phyloP scores from a whole-genome alignment of 1,140 invertebrate species.

The Eupeodes corollae region DNA sequence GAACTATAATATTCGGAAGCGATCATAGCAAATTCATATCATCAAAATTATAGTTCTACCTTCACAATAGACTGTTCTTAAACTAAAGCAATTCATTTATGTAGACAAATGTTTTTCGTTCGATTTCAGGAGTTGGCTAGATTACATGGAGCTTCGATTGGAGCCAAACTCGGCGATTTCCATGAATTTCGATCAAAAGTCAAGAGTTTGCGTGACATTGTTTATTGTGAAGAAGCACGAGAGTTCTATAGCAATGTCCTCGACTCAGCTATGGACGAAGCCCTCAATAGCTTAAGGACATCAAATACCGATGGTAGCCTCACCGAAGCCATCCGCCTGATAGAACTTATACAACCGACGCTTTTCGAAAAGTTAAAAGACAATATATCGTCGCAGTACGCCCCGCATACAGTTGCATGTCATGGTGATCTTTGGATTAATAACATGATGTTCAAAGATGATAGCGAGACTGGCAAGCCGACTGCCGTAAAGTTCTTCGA shows the following conservation, averaged over 20 bases:
- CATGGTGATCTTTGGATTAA: slow-evolving; percentile 39
- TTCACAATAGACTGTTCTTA: not conserved
- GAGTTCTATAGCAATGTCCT: slow-evolving; percentile 29
- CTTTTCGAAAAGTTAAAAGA: slow-evolving; percentile 20
- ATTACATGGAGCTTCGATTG: slow-evolving; percentile 28
- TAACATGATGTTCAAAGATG: slow-evolving; percentile 36
- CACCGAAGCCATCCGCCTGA: slow-evolving; percentile 18
- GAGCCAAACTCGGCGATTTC: slow-evolving; percentile 19
- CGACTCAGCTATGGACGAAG: slow-evolving; percentile 27
- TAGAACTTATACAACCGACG: slow-evolving; percentile 17
- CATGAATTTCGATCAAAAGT: slow-evolving; percentile 12
- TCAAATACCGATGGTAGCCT: slow-evolving; percentile 26
- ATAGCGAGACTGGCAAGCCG: not conserved
- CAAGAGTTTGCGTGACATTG: slow-evolving; percentile 23
- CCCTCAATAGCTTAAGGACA: slow-evolving; percentile 21
- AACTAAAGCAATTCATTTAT: not conserved
- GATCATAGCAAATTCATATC: too few relatives aligned
- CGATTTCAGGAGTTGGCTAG: slow-evolving; percentile 27
- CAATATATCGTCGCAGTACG: slow-evolving; percentile 15
- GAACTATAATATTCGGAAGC: too few relatives aligned
- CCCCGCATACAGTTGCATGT: slow-evolving; percentile 28
- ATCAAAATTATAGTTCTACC: not conserved
- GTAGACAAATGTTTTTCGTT: not conserved
- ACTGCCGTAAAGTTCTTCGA: slow-evolving; percentile 39
- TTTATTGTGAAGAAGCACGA: slow-evolving; percentile 26